These are phyloP conservation scores for Rhombomys opimus DNA, from an alignment of 2,113 vertebrate genomes.

Conservation along the genomic window DNA sequence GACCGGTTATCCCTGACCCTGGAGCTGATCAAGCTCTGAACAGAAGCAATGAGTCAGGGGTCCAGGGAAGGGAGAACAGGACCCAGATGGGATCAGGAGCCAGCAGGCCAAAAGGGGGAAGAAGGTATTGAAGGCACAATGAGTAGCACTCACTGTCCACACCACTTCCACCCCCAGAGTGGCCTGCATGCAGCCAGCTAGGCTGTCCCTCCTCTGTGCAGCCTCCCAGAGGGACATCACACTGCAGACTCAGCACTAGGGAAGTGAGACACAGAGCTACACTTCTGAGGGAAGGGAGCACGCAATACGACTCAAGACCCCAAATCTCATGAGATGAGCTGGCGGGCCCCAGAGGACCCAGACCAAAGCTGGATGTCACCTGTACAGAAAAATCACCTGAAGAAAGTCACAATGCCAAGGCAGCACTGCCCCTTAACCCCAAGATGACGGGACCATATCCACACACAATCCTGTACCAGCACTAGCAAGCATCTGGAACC, in stretches of 20 bases:
- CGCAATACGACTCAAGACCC: background rate
- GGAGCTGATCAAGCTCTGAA: background rate
- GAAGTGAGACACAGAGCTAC: accelerated
- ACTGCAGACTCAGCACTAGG: accelerated
- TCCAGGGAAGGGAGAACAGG: background rate
- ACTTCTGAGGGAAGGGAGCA: accelerated
- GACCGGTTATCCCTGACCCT: background rate
- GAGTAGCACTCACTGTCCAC: accelerated
- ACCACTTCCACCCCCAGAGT: background rate
- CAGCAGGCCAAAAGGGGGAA: background rate
- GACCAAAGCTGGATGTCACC: accelerated
- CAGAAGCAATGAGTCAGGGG: background rate
- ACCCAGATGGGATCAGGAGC: accelerated
- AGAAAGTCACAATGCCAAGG: background rate
- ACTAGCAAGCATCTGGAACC: background rate
- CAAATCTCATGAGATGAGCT: accelerated
- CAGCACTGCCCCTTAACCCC: background rate
- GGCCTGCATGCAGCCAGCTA: background rate
- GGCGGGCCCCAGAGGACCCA: background rate
- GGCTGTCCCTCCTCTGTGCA: background rate
- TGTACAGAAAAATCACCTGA: accelerated
- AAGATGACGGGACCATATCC: background rate
- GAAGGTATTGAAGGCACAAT: accelerated
- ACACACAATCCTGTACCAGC: accelerated
- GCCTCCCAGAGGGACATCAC: accelerated